Evolutionary conservation across 35 echinoderm and acorn worm species (phyloP), one percentile per base, ranked within the genome.

Genomic region (Ptychodera flava): DNA sequence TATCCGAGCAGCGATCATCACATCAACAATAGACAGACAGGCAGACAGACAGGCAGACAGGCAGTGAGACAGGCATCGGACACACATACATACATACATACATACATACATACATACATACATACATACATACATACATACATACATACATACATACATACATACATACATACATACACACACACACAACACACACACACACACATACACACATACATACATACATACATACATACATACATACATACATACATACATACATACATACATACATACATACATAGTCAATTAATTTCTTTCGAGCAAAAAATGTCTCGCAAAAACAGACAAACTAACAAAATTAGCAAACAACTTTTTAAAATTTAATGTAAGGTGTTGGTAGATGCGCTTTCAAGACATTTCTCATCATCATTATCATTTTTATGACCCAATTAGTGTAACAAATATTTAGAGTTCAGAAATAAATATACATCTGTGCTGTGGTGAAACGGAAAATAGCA

Each of bases 61-160:
- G 22, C 22, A 64, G 45, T 12, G 6, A 64, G 45, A 64, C 22
- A 64, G 45, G 22, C n/a, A n/a, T n/a, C n/a, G n/a, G n/a, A n/a
- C n/a, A n/a, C 22, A 64, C 6, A 64, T 64, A 64, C 6, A 64
- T 64, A 64, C 6, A 64, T 64, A 64, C 6, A 64, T 64, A 64
- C 6, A 64, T 64, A 64, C 6, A 64, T 64, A 64, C 45, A 64
- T 64, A 64, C 45, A 64, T 64, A 64, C 45, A 64, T 64, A 64
- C 45, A 64, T 64, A 64, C 45, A 64, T 64, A 64, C 45, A 64
- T 64, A 64, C 45, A 64, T 64, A 64, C 45, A 64, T 64, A 64
- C 45, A 64, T 64, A 6, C 45, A 64, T 64, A 64, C 22, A 64
- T 64, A 64, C 45, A 64, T 64, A 64, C 45, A 64, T 64, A 22